Evolutionary conservation across 2,113 vertebrate genomes (phyloP).

Genomic region (Oplegnathus fasciatus): DNA sequence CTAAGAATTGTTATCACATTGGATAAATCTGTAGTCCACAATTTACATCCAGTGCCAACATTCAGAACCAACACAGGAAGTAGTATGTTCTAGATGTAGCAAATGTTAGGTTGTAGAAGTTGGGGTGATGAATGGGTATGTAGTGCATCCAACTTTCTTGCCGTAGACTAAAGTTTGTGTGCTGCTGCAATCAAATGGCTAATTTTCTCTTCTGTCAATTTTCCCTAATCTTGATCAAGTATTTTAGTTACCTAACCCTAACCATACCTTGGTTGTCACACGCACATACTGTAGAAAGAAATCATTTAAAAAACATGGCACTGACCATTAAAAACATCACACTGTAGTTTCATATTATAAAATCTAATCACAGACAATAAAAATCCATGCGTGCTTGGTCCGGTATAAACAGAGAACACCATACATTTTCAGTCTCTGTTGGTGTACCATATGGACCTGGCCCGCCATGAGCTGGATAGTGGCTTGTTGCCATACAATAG

Average conservation of each 20-base stretch:
- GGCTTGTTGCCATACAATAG: neutral
- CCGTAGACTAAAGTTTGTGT: too few species aligned
- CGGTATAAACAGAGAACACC: neutral
- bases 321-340: neutral
- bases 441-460: neutral
- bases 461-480: neutral
- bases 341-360: neutral
- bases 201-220: too few species aligned
- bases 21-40: neutral
- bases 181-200: too few species aligned
- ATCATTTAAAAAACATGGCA: neutral
- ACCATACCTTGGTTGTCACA: neutral
- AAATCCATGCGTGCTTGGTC: neutral
- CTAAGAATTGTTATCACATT: neutral
- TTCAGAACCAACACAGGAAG: neutral
- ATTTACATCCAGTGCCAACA: neutral
- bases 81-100: neutral
- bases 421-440: neutral
- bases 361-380: neutral
- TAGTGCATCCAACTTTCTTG: too few species aligned
- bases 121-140: too few species aligned
- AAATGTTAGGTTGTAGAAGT: neutral
- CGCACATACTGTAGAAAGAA: neutral
- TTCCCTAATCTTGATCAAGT: neutral
- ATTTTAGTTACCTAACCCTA: neutral